A percentile compares a stretch with the other conserved stretches of the same genome.
Evolutionary conservation across 2,113 vertebrate genomes (phyloP).

Genomic region (Ranitomeya imitator): DNA sequence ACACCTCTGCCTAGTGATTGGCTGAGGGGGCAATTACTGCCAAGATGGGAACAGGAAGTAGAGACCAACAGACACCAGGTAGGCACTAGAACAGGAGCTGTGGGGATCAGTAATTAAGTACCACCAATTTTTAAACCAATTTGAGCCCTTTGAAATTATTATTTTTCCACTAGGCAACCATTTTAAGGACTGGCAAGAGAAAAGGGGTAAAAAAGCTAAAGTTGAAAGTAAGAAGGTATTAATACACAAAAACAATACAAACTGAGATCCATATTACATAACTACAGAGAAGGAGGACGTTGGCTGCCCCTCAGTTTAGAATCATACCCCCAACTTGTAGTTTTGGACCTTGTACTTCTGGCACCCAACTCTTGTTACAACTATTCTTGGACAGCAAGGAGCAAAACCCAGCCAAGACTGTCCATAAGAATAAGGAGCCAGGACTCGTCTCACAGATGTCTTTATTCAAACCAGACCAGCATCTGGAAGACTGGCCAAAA

Average conservation of each 20-base stretch:
- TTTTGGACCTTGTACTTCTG: conserved; percentile 2
- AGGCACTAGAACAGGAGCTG: too few species aligned
- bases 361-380: conserved; percentile 28
- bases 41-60: too few species aligned
- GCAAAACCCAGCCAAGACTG: conserved; percentile 5
- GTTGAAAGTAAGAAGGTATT: neutral
- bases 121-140: too few species aligned
- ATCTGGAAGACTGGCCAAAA: conserved; percentile 26
- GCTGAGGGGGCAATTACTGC: too few species aligned
- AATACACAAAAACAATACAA: too few species aligned
- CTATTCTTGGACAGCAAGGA: conserved; percentile 40
- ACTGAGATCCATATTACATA: neutral
- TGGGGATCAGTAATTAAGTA: too few species aligned
- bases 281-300: neutral
- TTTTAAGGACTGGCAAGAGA: too few species aligned
- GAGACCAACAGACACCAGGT: too few species aligned
- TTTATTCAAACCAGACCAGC: conserved; percentile 18
- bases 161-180: too few species aligned
- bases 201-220: too few species aligned
- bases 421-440: neutral
- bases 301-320: neutral
- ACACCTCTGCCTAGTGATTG: too few species aligned
- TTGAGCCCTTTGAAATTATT: too few species aligned
- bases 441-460: conserved; percentile 27
- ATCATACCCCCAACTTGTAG: neutral